These are phyloP conservation scores for Sinella curviseta DNA, from an alignment of 1,140 invertebrate species.

Conservation along the genomic window DNA sequence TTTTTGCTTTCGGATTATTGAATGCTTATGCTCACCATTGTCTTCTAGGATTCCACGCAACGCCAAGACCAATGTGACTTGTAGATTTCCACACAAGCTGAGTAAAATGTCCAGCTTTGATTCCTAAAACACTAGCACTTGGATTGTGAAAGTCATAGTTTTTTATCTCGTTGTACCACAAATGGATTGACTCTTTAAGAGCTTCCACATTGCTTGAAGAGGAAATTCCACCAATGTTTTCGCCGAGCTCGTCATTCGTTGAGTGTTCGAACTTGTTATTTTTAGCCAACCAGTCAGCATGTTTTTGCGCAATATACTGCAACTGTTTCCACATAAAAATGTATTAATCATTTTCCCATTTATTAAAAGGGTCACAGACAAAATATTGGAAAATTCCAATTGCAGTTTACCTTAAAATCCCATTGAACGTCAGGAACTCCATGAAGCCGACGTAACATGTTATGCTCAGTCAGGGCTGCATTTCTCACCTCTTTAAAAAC, in stretches of 20 bases:
- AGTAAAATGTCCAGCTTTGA: constrained; percentile 4
- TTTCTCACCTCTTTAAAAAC: not conserved
- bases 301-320: not conserved
- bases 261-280: not conserved
- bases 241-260: not conserved
- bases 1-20: not conserved
- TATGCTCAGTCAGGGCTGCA: not conserved
- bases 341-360: not conserved
- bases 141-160: not conserved
- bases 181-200: not conserved
- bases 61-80: not conserved
- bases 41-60: constrained; percentile 6
- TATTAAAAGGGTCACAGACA: too few relatives aligned
- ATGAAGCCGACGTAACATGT: not conserved
- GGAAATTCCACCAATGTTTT: not conserved
- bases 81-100: not conserved
- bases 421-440: not conserved
- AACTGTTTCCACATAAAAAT: not conserved
- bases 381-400: too few relatives aligned
- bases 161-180: constrained; percentile 8
- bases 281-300: not conserved
- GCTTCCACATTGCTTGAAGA: not conserved
- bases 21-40: not conserved
- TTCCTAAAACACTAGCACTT: not conserved
- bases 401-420: not conserved